Conservation (phyloP, 2,113 vertebrate genomes). For the Chionodraco myersi region DNA sequence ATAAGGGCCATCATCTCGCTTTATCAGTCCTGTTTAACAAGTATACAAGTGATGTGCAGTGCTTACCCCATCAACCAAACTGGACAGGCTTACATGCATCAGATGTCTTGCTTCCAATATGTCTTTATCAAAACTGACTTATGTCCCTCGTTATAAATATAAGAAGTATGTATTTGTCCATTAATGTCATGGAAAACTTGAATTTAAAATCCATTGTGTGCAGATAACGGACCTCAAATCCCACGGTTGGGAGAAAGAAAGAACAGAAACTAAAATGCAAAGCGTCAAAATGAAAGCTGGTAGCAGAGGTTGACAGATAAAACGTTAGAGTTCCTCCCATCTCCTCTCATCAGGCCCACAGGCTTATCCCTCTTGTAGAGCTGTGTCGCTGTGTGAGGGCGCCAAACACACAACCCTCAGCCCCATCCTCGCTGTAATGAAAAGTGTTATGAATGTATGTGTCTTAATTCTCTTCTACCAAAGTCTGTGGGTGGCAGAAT, state of each 20-base stretch:
- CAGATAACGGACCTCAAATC: constrained; percentile 8
- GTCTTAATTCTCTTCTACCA: constrained; percentile 81
- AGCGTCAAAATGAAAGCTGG: constrained; percentile 3
- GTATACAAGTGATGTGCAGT: too few species aligned
- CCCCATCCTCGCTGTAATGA: constrained; percentile 75
- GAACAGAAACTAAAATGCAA: background rate
- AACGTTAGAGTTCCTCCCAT: constrained; percentile 32
- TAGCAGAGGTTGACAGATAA: constrained; percentile 37
- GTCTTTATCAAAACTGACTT: background rate
- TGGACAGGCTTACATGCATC: too few species aligned
- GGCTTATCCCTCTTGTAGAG: constrained; percentile 54
- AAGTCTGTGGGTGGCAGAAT: constrained; percentile 85
- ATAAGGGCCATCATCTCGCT: too few species aligned
- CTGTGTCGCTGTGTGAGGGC: constrained; percentile 72
- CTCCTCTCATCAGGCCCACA: constrained; percentile 48
- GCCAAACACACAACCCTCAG: constrained; percentile 67
- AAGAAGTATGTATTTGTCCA: background rate
- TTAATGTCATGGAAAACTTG: background rate
- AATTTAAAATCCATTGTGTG: background rate
- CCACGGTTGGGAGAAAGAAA: constrained; percentile 17
- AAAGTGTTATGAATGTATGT: constrained; percentile 87
- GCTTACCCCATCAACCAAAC: too few species aligned
- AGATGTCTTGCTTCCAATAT: background rate
- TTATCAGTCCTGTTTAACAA: too few species aligned
- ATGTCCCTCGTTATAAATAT: background rate